A percentile compares a stretch with the other conserved stretches of the same genome.
Conservation (phyloP, 2,113 vertebrate genomes). For the Vanacampus margaritifer region DNA sequence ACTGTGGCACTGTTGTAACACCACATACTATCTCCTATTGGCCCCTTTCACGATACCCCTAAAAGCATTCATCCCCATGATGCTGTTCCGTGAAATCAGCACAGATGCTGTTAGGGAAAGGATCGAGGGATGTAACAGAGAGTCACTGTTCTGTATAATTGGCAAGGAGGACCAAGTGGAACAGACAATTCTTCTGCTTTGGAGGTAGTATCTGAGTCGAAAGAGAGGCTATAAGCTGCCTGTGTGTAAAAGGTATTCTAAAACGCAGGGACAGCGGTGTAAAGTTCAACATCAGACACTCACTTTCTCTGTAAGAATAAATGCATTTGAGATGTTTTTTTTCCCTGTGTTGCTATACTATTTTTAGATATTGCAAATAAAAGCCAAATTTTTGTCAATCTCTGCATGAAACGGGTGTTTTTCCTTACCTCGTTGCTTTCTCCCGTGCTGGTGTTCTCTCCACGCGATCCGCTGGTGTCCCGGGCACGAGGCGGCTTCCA, state of each 20-base stretch:
- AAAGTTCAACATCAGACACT: neutral
- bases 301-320: no score
- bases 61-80: neutral
- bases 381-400: neutral
- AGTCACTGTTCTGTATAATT: neutral
- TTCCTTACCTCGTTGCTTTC: slow-evolving; percentile 78
- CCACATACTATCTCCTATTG: neutral
- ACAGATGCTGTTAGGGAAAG: neutral
- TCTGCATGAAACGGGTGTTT: neutral
- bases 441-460: slow-evolving; percentile 73
- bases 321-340: no score
- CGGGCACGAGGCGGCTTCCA: slow-evolving; percentile 91
- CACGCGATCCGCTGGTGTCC: slow-evolving; percentile 71
- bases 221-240: no score
- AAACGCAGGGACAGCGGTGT: neutral
- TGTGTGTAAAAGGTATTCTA: neutral
- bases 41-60: neutral
- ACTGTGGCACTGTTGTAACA: neutral
- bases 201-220: neutral
- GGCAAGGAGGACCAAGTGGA: neutral
- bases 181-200: neutral
- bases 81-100: neutral
- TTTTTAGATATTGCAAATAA: neutral
- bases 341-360: no score
- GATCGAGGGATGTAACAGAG: neutral